These are phyloP conservation scores for Crematogaster levior DNA, from an alignment of 2,888 invertebrate species.

Conservation along the genomic window DNA sequence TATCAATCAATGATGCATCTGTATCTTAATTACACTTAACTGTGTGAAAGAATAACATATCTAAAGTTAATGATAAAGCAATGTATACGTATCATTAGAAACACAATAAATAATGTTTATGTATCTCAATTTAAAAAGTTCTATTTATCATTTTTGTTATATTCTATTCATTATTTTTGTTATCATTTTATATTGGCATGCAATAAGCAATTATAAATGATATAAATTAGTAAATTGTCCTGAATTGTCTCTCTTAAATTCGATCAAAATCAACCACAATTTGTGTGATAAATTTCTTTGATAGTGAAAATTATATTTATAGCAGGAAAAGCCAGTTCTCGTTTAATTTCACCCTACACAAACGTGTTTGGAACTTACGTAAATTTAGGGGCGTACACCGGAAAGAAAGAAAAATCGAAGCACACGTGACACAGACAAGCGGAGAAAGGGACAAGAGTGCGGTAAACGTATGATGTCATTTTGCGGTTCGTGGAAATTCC, in stretches of 20 bases:
- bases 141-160: neutral
- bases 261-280: neutral
- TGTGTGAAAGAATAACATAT: neutral
- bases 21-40: neutral
- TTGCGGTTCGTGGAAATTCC: conserved; percentile 71
- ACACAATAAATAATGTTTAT: neutral
- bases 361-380: neutral
- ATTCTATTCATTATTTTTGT: too few relatives aligned
- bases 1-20: neutral
- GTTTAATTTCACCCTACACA: conserved; percentile 38
- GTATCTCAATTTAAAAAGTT: neutral
- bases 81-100: neutral
- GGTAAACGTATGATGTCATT: conserved; percentile 66
- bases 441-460: conserved; percentile 51
- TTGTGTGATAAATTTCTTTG: conserved; percentile 62
- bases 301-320: conserved; percentile 61
- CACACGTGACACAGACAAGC: conserved; percentile 19
- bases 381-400: neutral
- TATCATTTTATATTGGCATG: neutral
- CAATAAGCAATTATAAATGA: neutral
- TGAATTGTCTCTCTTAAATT: neutral
- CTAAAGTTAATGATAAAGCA: neutral
- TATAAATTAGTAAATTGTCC: neutral
- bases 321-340: conserved; percentile 57
- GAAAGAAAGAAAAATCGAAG: conserved; percentile 52